Evolutionary conservation across 2,888 invertebrate genomes (phyloP).

Genomic region (Tenthredo livida): DNA sequence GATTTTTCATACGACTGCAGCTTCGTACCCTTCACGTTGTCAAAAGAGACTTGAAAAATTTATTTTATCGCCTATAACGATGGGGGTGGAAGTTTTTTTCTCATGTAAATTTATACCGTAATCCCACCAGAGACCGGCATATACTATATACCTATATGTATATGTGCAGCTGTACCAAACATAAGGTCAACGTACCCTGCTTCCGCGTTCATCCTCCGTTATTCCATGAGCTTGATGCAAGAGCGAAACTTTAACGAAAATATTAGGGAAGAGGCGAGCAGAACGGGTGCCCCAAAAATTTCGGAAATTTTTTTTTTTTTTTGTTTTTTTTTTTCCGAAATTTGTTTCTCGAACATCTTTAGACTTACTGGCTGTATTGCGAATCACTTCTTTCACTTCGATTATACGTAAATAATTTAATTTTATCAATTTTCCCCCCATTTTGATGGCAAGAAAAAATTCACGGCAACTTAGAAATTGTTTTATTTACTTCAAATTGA

Average conservation of each 20-base stretch:
- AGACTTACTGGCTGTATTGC: too few relatives aligned
- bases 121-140: neutral
- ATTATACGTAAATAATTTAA: too few relatives aligned
- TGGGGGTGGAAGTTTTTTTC: neutral
- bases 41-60: constrained; percentile 12
- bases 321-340: too few relatives aligned
- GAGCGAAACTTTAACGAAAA: neutral
- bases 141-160: neutral
- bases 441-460: too few relatives aligned
- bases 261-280: too few relatives aligned
- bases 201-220: neutral
- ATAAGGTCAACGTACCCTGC: constrained; percentile 18
- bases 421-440: too few relatives aligned
- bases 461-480: too few relatives aligned
- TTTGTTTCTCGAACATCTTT: too few relatives aligned
- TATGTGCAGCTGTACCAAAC: neutral
- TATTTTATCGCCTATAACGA: neutral
- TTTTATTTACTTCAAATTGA: too few relatives aligned
- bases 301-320: neutral
- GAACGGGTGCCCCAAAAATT: neutral
- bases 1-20: neutral
- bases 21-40: constrained; percentile 10
- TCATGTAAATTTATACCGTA: constrained; percentile 16
- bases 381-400: too few relatives aligned
- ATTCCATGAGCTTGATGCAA: constrained; percentile 6